phyloP scores from a whole-genome alignment of 2,888 invertebrate species.

The Orthonevra nobilis region DNA sequence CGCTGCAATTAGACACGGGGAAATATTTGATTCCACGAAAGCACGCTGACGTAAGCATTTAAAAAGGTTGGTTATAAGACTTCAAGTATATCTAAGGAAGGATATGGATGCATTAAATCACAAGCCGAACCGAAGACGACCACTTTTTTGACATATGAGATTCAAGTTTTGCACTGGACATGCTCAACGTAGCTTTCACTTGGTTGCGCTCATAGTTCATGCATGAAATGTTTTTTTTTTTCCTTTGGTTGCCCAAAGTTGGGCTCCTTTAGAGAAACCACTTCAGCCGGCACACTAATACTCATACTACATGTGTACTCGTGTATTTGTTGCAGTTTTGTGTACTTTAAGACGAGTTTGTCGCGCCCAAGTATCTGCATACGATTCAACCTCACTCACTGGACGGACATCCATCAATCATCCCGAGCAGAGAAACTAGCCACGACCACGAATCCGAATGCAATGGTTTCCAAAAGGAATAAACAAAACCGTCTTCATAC shows the following conservation, averaged over 20 bases:
- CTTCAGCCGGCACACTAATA: not conserved
- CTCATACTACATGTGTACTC: no score
- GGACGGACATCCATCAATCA: constrained; percentile 21
- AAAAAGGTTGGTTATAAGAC: no score
- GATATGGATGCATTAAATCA: not conserved
- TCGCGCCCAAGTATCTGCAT: no score
- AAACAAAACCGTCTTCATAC: not conserved
- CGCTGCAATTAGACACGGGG: no score
- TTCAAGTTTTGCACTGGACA: constrained; percentile 5
- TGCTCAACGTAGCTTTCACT: constrained; percentile 15
- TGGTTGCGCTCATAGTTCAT: not conserved
- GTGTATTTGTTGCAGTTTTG: not conserved
- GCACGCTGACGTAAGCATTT: no score
- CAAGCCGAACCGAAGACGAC: not conserved
- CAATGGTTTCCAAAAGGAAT: not conserved
- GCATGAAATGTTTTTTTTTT: no score
- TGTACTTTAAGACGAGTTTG: no score
- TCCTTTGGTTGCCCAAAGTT: no score
- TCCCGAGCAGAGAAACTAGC: constrained; percentile 10
- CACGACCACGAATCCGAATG: not conserved
- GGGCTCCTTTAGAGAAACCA: not conserved
- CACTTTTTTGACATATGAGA: constrained; percentile 25
- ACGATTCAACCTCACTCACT: constrained; percentile 5
- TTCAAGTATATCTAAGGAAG: no score
- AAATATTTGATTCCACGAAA: no score